Conservation (phyloP, 2,797 vertebrate genomes). For the Brotogeris chrysoptera region DNA sequence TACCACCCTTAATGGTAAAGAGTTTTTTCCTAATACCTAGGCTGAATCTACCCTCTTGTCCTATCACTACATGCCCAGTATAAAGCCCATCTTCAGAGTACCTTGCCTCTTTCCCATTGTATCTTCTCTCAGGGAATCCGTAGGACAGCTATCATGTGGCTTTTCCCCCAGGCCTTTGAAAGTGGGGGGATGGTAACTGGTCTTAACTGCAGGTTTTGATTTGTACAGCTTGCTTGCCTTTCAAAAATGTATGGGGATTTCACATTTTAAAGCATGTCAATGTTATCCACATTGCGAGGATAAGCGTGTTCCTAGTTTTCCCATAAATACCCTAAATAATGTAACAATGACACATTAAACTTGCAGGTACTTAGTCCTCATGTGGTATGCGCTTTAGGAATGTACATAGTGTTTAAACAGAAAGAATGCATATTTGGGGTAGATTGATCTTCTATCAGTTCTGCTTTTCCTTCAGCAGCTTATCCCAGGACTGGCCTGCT, state of each 20-base stretch:
- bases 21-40: neutral
- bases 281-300: neutral
- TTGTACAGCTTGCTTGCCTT: neutral
- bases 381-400: accelerated
- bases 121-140: neutral
- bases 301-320: neutral
- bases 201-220: neutral
- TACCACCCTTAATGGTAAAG: neutral
- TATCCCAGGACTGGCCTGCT: neutral
- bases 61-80: neutral
- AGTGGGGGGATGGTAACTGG: neutral
- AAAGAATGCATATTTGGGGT: neutral
- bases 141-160: neutral
- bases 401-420: neutral
- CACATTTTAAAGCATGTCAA: neutral
- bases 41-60: neutral
- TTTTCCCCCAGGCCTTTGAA: neutral
- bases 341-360: neutral
- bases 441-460: accelerated
- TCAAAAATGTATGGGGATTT: accelerated
- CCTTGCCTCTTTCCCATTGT: neutral
- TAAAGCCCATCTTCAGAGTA: neutral
- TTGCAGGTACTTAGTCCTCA: accelerated
- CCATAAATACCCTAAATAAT: neutral
- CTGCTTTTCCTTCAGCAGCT: neutral